Evolutionary conservation across 2,113 vertebrate genomes (phyloP).

Genomic region (Corydoras sp.): DNA sequence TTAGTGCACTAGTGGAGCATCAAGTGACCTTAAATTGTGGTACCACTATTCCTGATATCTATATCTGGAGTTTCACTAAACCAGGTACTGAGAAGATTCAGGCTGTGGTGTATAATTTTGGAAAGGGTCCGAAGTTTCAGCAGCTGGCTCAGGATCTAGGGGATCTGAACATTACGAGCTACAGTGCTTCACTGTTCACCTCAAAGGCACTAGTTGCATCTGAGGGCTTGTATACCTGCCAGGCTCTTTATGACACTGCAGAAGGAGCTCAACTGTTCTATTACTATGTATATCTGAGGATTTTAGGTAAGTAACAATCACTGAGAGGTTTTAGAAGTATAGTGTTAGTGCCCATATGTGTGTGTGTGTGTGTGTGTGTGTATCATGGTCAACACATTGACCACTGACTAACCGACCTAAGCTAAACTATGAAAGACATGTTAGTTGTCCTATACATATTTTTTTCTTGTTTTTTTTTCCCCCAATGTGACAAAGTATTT

Average conservation of each 20-base stretch:
- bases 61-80: slow-evolving; percentile 80
- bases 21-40: slow-evolving; percentile 73
- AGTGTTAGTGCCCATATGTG: too few species aligned
- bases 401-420: too few species aligned
- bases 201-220: slow-evolving; percentile 66
- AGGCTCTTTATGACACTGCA: slow-evolving; percentile 66
- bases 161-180: slow-evolving; percentile 60
- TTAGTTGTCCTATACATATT: too few species aligned
- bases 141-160: slow-evolving; percentile 63
- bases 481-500: too few species aligned
- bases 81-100: slow-evolving; percentile 59
- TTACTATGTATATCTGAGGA: slow-evolving; percentile 65
- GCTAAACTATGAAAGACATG: too few species aligned
- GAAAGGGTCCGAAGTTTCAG: slow-evolving; percentile 60
- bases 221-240: slow-evolving; percentile 80
- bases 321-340: too few species aligned
- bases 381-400: too few species aligned
- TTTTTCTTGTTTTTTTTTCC: too few species aligned
- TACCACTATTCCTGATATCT: slow-evolving; percentile 52
- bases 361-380: too few species aligned
- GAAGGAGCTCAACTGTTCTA: slow-evolving; percentile 61
- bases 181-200: slow-evolving; percentile 69
- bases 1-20: slow-evolving; percentile 67
- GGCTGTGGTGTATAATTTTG: slow-evolving; percentile 67
- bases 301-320: slow-evolving; percentile 69